Evolutionary conservation across 2,797 vertebrate species (phyloP), one percentile per base, ranked within the genome.

Genomic region (Centropyge bicolor): DNA sequence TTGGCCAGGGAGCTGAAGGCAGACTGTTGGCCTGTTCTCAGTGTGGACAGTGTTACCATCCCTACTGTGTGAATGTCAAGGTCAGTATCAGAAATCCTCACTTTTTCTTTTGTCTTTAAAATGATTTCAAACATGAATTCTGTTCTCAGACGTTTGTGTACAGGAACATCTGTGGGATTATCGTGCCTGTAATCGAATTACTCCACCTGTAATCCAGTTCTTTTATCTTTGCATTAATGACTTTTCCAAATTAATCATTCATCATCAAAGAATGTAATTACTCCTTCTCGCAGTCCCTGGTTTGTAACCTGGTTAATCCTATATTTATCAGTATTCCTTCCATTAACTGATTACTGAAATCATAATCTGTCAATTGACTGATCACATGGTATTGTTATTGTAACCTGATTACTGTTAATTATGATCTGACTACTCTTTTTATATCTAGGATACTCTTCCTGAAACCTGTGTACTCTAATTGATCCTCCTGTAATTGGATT

Each of bases 1-100:
- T 99, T 22, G 98, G 98, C 48, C 96, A 96, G 88, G 98, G 98
- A 5, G 95, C 96, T 19, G 98, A 99, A 88, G 98, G 98, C n/a
- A 86, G 97, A 1, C 83, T 99, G 57, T 91, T 99, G 76, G 95
- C 98, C 49, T 99, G 98, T 78, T 98, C 97, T 49, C 98, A 99
- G 89, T 99, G 98, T 85, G 98, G 98, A 78, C 98, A 99, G 94
- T 99, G 98, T 92, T 99, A 99, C 90, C 98, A 99, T 83, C 98
- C 98, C 0, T 99, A 97, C 94, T 99, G 98, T 49, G 98, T 99
- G 92, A 98, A 96, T 90, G 95, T 99, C 92, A 99, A 99, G 97
- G 98, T 99, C 85, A 95, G 27, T 31, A 31, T 31, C 27, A 31
- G 27, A 31, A 31, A 31, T 31, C 27, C 27, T 31, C 27, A 4